Base-by-base conservation (phyloP, 2,888 invertebrate genomes). In the Macrophya annulata region DNA sequence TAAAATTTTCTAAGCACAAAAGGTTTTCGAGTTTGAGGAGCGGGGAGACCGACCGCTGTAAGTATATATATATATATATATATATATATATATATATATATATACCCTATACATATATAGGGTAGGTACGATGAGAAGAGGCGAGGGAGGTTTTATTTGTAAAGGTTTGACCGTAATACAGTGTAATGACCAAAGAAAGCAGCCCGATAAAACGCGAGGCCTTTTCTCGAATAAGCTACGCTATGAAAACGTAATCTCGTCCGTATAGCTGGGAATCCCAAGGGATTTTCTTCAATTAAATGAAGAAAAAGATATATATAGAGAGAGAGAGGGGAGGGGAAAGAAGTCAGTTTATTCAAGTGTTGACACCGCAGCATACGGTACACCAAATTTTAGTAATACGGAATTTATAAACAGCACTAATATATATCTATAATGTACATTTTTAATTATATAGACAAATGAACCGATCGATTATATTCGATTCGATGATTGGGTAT, bases 211-310 rank as follows among this genome's bases (percentile, higher is more conserved):
- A 68, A 68, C 68, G 62, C 62, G 21, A 25, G 62, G 62, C 25
- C 10, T 25, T 62, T 62, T 62, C 62, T 62, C 62, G 62, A 62
- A 62, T 62, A 62, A 62, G 62, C 62, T 17, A 15, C 12, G 68
- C 68, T 68, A 68, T 68, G 68, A 68, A 68, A 68, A 68, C 68
- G 68, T 68, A 68, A 68, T 68, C 68, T 68, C 37, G 68, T 68
- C 31, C 68, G 68, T 31, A 55, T 55, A 68, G 37, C 37, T 17
- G 17, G 68, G 8, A 68, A 31, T 1, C 68, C 68, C 31, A 37
- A 37, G 68, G 68, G 68, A 37, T 68, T 37, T 68, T 68, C 68
- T 68, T 68, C 68, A 68, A 68, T 68, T 68, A 68, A 68, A 68
- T 68, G 15, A 31, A 31, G 68, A 68, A 68, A 25, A 68, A 68